Evolutionary conservation across 2,113 vertebrate genomes (phyloP).

Genomic region (Rousettus leschenaultii): DNA sequence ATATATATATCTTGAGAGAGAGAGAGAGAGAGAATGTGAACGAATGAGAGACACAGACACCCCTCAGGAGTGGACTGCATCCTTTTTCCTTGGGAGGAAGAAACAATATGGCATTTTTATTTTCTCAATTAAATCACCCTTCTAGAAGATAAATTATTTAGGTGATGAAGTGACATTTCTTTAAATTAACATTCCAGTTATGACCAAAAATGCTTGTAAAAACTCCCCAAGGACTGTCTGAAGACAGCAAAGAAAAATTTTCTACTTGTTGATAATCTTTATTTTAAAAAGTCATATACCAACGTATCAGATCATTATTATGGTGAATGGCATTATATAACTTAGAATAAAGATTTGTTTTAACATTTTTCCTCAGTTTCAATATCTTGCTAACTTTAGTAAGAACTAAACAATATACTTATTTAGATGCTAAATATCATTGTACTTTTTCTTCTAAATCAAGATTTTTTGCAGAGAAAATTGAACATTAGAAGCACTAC

Average conservation of each 20-base stretch:
- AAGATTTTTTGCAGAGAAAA: constrained; percentile 53
- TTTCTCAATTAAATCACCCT: neutral
- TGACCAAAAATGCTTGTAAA: neutral
- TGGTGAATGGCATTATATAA: constrained; percentile 53
- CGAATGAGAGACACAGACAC: neutral
- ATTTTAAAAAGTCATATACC: constrained; percentile 9
- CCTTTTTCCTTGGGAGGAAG: neutral
- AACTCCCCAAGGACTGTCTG: neutral
- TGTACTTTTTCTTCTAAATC: constrained; percentile 45
- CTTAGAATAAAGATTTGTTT: constrained; percentile 32
- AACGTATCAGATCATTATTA: neutral
- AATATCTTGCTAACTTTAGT: constrained; percentile 44
- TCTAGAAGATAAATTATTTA: constrained; percentile 21
- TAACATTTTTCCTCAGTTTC: constrained; percentile 8
- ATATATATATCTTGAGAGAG: neutral
- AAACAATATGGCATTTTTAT: constrained; percentile 14
- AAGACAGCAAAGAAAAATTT: constrained; percentile 18
- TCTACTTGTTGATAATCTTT: constrained; percentile 50
- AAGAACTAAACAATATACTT: neutral
- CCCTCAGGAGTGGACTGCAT: neutral
- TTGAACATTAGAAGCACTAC: neutral
- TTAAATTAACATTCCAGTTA: constrained; percentile 26
- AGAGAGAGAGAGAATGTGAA: neutral
- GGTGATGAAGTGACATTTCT: constrained; percentile 31
- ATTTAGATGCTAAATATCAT: neutral